These are phyloP conservation scores for Nicator chloris DNA, from an alignment of 2,113 vertebrate genomes.

Conservation along the genomic window DNA sequence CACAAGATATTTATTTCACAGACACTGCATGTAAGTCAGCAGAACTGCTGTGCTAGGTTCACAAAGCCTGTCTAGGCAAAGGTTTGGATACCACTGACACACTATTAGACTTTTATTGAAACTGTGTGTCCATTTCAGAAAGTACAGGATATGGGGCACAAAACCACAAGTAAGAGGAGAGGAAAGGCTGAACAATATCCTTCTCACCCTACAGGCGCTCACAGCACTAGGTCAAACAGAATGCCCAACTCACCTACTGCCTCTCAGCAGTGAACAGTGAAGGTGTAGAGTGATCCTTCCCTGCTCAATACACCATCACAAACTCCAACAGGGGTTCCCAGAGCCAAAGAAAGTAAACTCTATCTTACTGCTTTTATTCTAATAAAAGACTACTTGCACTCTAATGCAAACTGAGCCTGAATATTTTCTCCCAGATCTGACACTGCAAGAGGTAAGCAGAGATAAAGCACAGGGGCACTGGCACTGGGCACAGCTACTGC, in stretches of 20 bases:
- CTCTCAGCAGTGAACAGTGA: neutral
- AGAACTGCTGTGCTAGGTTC: neutral
- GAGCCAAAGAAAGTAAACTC: neutral
- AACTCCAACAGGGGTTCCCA: neutral
- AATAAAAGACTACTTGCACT: neutral
- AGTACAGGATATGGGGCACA: neutral
- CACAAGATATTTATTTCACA: neutral
- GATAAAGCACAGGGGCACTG: neutral
- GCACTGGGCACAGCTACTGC: neutral
- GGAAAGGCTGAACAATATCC: neutral
- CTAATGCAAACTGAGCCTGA: neutral
- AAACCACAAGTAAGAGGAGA: neutral
- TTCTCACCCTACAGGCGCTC: neutral
- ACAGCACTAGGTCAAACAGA: neutral
- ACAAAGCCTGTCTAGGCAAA: neutral
- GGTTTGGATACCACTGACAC: neutral
- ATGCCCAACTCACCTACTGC: neutral
- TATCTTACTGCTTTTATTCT: neutral
- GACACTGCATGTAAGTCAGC: neutral
- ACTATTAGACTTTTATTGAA: neutral
- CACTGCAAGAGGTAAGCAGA: neutral
- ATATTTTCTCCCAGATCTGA: neutral
- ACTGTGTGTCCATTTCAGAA: fast-evolving
- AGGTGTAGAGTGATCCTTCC: neutral
- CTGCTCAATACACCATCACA: neutral